Percentiles rank a stretch among this genome's conserved stretches.
phyloP scores from a whole-genome alignment of 2,888 invertebrate genomes.

The Mimas tiliae region DNA sequence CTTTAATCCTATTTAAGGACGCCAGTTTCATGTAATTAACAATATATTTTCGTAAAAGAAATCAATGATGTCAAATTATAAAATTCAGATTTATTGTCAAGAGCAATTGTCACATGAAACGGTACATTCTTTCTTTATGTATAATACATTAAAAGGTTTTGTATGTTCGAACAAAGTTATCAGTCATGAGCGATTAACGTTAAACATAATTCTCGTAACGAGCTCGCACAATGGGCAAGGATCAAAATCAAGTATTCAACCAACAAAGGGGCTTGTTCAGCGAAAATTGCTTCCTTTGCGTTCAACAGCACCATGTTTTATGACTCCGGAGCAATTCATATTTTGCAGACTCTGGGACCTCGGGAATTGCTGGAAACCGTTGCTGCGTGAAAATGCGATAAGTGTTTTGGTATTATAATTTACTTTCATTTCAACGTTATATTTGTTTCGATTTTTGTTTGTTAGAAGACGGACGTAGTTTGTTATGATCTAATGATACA shows the following conservation, averaged over 20 bases:
- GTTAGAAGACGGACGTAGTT: neutral
- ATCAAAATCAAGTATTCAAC: conserved; percentile 54
- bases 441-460: conserved; percentile 12
- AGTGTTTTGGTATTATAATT: conserved; percentile 38
- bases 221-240: conserved; percentile 46
- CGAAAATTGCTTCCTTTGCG: conserved; percentile 57
- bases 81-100: neutral
- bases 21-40: neutral
- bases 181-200: conserved; percentile 40
- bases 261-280: conserved; percentile 54
- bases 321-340: conserved; percentile 52
- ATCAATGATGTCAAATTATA: neutral
- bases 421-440: conserved; percentile 26
- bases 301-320: conserved; percentile 55
- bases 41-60: neutral
- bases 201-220: conserved; percentile 36
- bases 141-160: neutral
- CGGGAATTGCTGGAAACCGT: conserved; percentile 33
- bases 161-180: conserved; percentile 24
- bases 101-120: neutral
- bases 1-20: no score
- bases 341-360: conserved; percentile 54
- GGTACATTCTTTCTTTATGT: neutral
- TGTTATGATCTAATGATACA: no score
- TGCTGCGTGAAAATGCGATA: conserved; percentile 51